A percentile compares a stretch with the other conserved stretches of the same genome.
phyloP scores from a whole-genome alignment of 2,888 invertebrate genomes.

The Erynnis tages region DNA sequence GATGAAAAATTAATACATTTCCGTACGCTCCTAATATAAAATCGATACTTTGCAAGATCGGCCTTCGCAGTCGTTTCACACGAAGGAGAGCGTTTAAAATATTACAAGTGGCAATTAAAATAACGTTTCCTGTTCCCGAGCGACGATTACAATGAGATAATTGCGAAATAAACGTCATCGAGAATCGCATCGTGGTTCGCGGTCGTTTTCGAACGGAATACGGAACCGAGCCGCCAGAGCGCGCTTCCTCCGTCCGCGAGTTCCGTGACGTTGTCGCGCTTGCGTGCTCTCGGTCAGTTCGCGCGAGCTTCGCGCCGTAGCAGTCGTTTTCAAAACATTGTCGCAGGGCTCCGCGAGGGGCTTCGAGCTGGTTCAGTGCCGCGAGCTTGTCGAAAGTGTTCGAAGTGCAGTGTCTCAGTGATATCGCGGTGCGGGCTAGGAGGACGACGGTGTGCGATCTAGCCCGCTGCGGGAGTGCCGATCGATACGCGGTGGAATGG shows the following conservation, averaged over 20 bases:
- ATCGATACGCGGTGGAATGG: conserved; percentile 66
- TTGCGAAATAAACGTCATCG: conserved; percentile 40
- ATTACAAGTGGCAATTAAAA: conserved; percentile 14
- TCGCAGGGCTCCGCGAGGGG: conserved; percentile 49
- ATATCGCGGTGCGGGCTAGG: conserved; percentile 41
- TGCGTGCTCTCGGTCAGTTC: conserved; percentile 50
- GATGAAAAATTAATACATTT: conserved; percentile 39
- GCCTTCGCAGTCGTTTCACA: background rate
- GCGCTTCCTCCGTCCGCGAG: conserved; percentile 37
- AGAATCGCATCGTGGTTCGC: conserved; percentile 48
- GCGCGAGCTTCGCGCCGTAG: conserved; percentile 65
- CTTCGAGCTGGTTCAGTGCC: conserved; percentile 40
- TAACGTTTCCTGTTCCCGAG: conserved; percentile 8
- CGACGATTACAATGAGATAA: conserved; percentile 34
- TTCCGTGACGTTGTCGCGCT: conserved; percentile 54
- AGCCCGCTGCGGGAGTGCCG: conserved; percentile 51
- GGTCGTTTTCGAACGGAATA: conserved; percentile 61
- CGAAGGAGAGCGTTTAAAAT: background rate
- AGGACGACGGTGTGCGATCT: conserved; percentile 39
- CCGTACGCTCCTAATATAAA: conserved; percentile 56
- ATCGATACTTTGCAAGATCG: conserved; percentile 52
- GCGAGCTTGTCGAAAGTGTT: conserved; percentile 47
- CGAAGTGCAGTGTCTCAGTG: conserved; percentile 49
- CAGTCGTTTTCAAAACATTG: conserved; percentile 57
- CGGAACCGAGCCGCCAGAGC: conserved; percentile 42